Percentiles rank a stretch among this genome's conserved stretches.
These are phyloP conservation scores for Microcebus tavaratra DNA, from an alignment of 2,113 vertebrate species.

Conservation along the genomic window DNA sequence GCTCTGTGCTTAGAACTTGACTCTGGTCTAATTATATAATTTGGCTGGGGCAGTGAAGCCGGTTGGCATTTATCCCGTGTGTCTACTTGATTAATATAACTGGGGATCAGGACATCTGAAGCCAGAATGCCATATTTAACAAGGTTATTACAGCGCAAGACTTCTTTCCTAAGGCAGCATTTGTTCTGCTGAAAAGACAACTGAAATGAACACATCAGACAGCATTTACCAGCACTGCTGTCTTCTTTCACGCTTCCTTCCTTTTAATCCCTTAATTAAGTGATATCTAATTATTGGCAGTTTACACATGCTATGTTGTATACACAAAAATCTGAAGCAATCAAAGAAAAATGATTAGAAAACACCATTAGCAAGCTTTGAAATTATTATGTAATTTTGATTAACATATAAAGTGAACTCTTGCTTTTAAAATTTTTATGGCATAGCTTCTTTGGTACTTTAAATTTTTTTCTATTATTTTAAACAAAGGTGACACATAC, in stretches of 20 bases:
- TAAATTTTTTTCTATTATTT: neutral
- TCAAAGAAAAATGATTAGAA: slow-evolving; percentile 16
- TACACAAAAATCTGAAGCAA: neutral
- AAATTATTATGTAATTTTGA: neutral
- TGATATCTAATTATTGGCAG: neutral
- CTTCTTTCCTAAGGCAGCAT: slow-evolving; percentile 7
- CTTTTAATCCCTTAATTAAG: neutral
- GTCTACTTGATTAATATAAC: slow-evolving; percentile 56
- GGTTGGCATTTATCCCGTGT: slow-evolving; percentile 23
- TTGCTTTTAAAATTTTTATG: neutral
- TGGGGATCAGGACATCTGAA: slow-evolving; percentile 42
- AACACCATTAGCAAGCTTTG: neutral
- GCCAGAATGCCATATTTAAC: slow-evolving; percentile 47
- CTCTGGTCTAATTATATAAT: slow-evolving; percentile 66
- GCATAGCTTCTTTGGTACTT: neutral
- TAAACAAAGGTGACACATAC: neutral
- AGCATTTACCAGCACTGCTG: neutral
- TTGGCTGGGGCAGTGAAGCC: neutral
- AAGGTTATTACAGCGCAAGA: slow-evolving; percentile 37
- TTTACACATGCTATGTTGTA: too few relatives aligned
- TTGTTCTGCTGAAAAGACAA: slow-evolving; percentile 2
- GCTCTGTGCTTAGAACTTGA: slow-evolving; percentile 35
- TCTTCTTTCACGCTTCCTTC: neutral
- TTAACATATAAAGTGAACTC: neutral
- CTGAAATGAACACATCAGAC: neutral